A percentile compares a stretch with the other conserved stretches of the same genome.
These are phyloP conservation scores for Lycaon pictus DNA, from an alignment of 2,113 vertebrate genomes.

Conservation along the genomic window DNA sequence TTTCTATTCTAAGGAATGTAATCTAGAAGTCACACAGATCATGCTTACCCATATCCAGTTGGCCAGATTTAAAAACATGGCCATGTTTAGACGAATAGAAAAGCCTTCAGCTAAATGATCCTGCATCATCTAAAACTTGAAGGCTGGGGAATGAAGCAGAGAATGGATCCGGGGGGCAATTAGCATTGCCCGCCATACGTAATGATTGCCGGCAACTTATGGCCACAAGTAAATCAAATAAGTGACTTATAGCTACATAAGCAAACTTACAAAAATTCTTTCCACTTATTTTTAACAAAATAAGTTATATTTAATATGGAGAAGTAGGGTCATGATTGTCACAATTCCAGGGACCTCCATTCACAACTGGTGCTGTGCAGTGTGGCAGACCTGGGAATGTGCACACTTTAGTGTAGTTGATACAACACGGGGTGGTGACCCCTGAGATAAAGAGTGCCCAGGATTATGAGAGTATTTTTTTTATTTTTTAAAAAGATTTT, in stretches of 20 bases:
- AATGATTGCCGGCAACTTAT: neutral
- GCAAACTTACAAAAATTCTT: neutral
- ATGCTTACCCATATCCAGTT: rapidly evolving
- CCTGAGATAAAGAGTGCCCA: too few relatives aligned
- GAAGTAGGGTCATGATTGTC: neutral
- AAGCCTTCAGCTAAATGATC: neutral
- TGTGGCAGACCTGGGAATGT: neutral
- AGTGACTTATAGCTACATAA: neutral
- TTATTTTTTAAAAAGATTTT: too few relatives aligned
- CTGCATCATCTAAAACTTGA: neutral
- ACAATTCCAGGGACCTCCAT: neutral
- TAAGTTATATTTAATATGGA: neutral
- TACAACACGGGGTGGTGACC: neutral
- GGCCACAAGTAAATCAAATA: neutral
- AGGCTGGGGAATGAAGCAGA: neutral
- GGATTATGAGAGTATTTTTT: neutral
- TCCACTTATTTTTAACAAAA: slow-evolving; percentile 14
- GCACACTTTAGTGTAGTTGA: neutral
- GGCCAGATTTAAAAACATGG: too few relatives aligned
- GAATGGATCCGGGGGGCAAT: neutral
- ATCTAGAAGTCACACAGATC: neutral
- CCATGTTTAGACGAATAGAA: neutral
- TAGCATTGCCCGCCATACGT: neutral
- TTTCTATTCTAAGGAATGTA: neutral
- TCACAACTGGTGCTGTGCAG: neutral